Base-by-base conservation (phyloP, 2,888 invertebrate species). In the Idaea aversata region DNA sequence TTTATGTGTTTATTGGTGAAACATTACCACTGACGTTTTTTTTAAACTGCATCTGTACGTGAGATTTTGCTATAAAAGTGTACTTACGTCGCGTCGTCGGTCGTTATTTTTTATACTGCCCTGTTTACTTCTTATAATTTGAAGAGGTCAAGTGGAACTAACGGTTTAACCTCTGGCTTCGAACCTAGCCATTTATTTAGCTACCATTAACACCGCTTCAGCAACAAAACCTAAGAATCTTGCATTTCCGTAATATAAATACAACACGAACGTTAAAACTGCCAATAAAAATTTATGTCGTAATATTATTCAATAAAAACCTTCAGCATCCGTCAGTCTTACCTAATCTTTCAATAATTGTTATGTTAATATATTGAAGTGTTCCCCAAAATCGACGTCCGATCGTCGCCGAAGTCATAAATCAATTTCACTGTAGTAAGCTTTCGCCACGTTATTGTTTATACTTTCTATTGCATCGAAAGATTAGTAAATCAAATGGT, bases 381-480 rank as follows among this genome's bases (percentile, higher is more conserved):
- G 87, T 91, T 90, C 88, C 89, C 90, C 74, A 88, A 91, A 85
- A 89, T 85, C 81, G 87, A 88, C 87, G 83, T 81, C 84, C 78
- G 78, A 77, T 77, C 77, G 80, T 81, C 77, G 81, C 73, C 76
- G 77, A 74, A 77, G 78, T 83, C 76, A 91, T 92, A 91, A 92
- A 93, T 93, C 92, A 93, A 92, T 92, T 92, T 92, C 93, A 85
- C 92, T 79, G 78, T 76, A 80, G 82, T 83, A 80, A 84, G 86
- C 92, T 92, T 92, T 92, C 93, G 90, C 91, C 80, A 80, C 80
- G 80, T 88, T 90, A 92, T 92, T 93, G 92, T 93, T 91, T 89
- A 88, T 88, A 91, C 93, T 92, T 93, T 93, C 92, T 92, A 92
- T 86, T 86, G 81, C 80, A 72, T 35, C 69, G 68, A 66, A 25